Conservation (phyloP, 2,797 vertebrate genomes). For the Eutrigla gurnardus region DNA sequence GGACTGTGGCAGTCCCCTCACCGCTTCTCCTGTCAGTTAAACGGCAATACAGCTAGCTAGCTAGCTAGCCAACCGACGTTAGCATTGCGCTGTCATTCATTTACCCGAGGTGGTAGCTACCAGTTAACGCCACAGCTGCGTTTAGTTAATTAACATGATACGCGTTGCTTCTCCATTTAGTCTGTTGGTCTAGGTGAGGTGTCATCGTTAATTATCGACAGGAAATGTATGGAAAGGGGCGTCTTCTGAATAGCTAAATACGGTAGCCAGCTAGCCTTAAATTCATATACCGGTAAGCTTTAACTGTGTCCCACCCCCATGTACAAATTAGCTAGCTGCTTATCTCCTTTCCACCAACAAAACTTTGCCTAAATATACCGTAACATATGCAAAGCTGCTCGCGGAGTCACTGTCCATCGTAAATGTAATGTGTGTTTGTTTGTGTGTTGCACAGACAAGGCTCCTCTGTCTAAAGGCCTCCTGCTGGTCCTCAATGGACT, state of each 20-base stretch:
- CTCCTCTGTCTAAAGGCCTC: constrained; percentile 94
- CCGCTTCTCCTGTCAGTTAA: constrained; percentile 11
- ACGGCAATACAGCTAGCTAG: constrained; percentile 20
- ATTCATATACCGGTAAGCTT: not conserved
- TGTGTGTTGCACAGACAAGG: constrained; percentile 87
- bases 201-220: not conserved
- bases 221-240: not conserved
- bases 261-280: not conserved
- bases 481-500: constrained; percentile 90
- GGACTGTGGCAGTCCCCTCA: constrained; percentile 14
- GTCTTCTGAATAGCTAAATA: no score
- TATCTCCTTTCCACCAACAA: not conserved
- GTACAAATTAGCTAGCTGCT: not conserved
- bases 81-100: constrained; percentile 79
- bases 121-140: not conserved
- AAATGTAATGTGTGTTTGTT: constrained; percentile 6
- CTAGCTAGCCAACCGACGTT: constrained; percentile 33
- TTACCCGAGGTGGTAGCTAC: constrained; percentile 19
- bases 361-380: not conserved
- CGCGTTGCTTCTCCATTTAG: not conserved
- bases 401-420: not conserved
- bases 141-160: not conserved
- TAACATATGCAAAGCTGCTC: not conserved
- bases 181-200: not conserved
- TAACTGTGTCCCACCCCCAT: not conserved